Conservation (phyloP, 2,797 vertebrate genomes). For the Cottoperca gobio region DNA sequence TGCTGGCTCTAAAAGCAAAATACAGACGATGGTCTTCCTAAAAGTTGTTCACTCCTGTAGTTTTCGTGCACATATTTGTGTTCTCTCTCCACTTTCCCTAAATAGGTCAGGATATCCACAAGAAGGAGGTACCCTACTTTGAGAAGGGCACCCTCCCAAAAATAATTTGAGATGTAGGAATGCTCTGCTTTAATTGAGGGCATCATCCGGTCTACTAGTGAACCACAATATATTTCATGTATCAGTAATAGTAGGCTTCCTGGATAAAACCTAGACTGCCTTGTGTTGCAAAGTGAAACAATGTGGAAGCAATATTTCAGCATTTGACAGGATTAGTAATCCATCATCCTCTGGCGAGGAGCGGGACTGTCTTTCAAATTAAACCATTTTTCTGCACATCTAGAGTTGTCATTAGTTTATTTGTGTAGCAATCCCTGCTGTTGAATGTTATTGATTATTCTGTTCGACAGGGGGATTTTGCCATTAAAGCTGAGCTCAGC, state of each 20-base stretch:
- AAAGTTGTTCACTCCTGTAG: slow-evolving; percentile 22
- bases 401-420: slow-evolving; percentile 72
- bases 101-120: slow-evolving; percentile 74
- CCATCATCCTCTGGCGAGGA: slow-evolving; percentile 51
- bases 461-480: slow-evolving; percentile 62
- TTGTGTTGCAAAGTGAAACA: slow-evolving; percentile 53
- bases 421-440: slow-evolving; percentile 68
- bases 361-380: slow-evolving; percentile 46
- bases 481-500: slow-evolving; percentile 75
- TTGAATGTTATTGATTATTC: slow-evolving; percentile 75
- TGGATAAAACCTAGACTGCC: slow-evolving; percentile 40
- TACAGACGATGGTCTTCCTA: not conserved
- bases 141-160: slow-evolving; percentile 65
- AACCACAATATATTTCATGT: slow-evolving; percentile 29
- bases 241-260: slow-evolving; percentile 25
- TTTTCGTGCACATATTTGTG: slow-evolving; percentile 26
- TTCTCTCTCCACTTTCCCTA: slow-evolving; percentile 50
- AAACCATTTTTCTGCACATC: slow-evolving; percentile 66
- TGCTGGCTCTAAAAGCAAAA: slow-evolving; percentile 41
- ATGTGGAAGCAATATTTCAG: slow-evolving; percentile 39
- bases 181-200: slow-evolving; percentile 55
- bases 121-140: slow-evolving; percentile 66
- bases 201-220: slow-evolving; percentile 21
- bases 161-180: slow-evolving; percentile 57
- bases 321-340: slow-evolving; percentile 58